Evolutionary conservation across 2,797 vertebrate genomes (phyloP), one percentile per base, ranked within the genome.

Genomic region (Mareca penelope): DNA sequence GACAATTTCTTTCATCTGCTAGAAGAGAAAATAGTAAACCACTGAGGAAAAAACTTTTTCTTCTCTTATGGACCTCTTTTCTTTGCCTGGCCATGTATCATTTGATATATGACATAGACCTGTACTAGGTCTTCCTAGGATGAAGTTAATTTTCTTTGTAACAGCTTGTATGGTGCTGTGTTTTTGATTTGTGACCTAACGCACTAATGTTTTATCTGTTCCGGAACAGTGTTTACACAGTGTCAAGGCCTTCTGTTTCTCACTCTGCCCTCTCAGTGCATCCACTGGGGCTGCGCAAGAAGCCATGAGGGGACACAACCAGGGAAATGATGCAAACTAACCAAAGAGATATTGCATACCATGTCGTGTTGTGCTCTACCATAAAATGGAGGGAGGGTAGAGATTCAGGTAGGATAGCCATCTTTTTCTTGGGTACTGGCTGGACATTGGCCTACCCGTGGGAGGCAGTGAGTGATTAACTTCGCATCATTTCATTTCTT

Each of bases 1-100:
- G 98, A 99, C 92, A 98, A 97, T 92, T 99, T 99, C 96, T 99
- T 99, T 96, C 98, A 94, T 67, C 95, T 97, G 7, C 42, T 96
- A 8, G 96, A 97, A 87, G 96, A 94, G 95, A 98, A 97, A 91
- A 97, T 98, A 93, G 94, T 98, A 90, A 99, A 99, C 76, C 98
- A 98, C 96, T 99, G 97, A 98, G 96, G 42, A 44, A 78, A 93
- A 94, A 85, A 73, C 17, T 15, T 44, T 55, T 26, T 4, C 39
- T 26, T 4, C 35, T 50, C 23, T 89, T 9, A 44, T 57, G 89
- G 52, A 95, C 72, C 55, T 76, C 40, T 64, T 52, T 52, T 79
- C 60, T 94, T 87, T 94, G 35, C 42, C 59, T 68, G 82, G 16
- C 55, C 6, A 28, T 8, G 7, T 82, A 70, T 80, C 12, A 39